A percentile compares a stretch with the other conserved stretches of the same genome.
phyloP scores from a whole-genome alignment of 1,140 invertebrate genomes.

The Heliconius eleuchia region DNA sequence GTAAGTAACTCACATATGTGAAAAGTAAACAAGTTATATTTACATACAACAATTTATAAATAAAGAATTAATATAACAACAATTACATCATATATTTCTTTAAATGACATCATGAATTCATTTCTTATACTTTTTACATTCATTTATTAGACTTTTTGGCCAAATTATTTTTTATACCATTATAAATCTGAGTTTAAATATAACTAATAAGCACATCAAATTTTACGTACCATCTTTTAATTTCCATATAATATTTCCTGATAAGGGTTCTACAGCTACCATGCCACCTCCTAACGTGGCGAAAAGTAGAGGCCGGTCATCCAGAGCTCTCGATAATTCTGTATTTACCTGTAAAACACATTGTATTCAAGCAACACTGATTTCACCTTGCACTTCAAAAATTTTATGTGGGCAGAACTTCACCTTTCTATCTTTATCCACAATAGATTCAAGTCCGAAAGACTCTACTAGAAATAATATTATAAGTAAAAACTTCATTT shows the following conservation, averaged over 20 bases:
- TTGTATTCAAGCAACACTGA: constrained; percentile 37
- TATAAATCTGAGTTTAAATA: neutral
- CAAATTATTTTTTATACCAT: neutral
- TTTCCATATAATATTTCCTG: constrained; percentile 93
- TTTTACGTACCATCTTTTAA: constrained; percentile 89
- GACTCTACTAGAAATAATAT: constrained; percentile 57
- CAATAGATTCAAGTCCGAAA: constrained; percentile 54
- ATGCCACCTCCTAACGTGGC: constrained; percentile 96
- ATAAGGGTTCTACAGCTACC: constrained; percentile 90
- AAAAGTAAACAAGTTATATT: no score
- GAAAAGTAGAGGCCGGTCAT: constrained; percentile 89
- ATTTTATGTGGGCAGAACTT: constrained; percentile 44
- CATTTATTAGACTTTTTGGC: neutral
- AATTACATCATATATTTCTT: neutral
- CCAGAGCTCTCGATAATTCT: constrained; percentile 85
- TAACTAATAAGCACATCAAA: neutral
- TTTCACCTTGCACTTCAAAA: constrained; percentile 49
- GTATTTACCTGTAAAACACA: constrained; percentile 82
- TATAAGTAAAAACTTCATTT: constrained; percentile 59
- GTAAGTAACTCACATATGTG: no score
- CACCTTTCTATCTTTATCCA: constrained; percentile 67
- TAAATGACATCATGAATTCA: neutral
- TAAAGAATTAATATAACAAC: neutral
- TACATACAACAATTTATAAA: no score
- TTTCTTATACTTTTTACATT: neutral